These are phyloP conservation scores for Tringa solitaria DNA, from an alignment of 2,113 vertebrate genomes.

Conservation along the genomic window DNA sequence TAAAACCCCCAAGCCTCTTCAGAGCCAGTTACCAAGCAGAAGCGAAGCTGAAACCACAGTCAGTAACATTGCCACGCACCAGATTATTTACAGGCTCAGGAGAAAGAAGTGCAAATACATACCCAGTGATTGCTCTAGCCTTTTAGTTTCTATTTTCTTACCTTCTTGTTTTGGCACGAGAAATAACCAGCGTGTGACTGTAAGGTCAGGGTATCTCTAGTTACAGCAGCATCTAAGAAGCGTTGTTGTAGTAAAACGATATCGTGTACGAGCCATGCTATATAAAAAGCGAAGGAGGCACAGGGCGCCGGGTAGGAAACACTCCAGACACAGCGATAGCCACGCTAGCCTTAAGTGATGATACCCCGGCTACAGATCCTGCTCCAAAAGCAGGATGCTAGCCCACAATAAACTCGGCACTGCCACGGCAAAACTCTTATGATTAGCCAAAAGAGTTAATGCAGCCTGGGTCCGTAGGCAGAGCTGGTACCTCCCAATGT, in stretches of 20 bases:
- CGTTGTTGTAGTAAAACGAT: neutral
- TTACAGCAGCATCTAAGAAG: conserved; percentile 20
- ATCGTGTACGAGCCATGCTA: neutral
- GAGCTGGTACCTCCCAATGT: fast-evolving
- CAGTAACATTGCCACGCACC: neutral
- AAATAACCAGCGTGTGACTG: neutral
- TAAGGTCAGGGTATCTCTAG: conserved; percentile 26
- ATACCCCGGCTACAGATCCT: neutral
- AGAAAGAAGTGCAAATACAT: neutral
- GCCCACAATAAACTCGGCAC: neutral
- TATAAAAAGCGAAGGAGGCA: neutral
- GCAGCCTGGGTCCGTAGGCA: fast-evolving
- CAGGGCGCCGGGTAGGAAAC: fast-evolving
- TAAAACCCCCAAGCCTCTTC: neutral
- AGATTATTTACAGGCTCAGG: neutral
- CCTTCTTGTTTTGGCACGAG: conserved; percentile 14
- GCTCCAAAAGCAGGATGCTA: neutral
- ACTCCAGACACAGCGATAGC: neutral
- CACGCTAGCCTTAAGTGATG: neutral
- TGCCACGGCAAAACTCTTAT: neutral
- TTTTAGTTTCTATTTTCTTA: conserved; percentile 34
- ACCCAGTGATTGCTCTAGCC: neutral
- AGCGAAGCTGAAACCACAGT: neutral
- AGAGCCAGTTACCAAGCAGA: neutral
- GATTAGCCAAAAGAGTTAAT: neutral